Base-by-base conservation (phyloP, 2,797 vertebrate species). In the Coregonus suidteri region DNA sequence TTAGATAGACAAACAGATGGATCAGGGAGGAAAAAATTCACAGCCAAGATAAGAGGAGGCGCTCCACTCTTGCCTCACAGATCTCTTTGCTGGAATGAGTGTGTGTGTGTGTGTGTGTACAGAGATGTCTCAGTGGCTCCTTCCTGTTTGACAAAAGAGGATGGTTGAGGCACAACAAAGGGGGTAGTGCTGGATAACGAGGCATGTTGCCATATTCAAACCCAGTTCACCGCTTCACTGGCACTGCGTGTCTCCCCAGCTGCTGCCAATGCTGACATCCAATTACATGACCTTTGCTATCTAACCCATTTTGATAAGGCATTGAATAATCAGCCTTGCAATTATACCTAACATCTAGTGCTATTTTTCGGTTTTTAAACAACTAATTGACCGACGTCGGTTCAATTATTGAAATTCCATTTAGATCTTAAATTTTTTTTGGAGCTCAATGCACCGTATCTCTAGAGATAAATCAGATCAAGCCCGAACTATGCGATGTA, bases 1-100 rank as follows among this genome's bases (percentile, higher is more conserved):
- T 66, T 34, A 78, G 76, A 80, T 77, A 87, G 82, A 84, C 34
- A 52, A 68, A 75, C 87, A 91, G 89, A 91, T 90, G 91, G 88
- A 86, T 81, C 54, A 83, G 82, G 73, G 79, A 82, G 80, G 84
- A 84, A 71, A 83, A 88, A 80, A 84, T 68, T 85, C 76, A 85
- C 80, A 81, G 81, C 86, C 80, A 83, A 73, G 83, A 79, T 81
- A 75, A 81, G 75, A 85, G 81, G 76, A 67, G 59, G 16, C 54
- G 25, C 31, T 77, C 78, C n/a, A 11, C 52, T 71, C 75, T 88
- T 81, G 89, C 83, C 82, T 89, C 79, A 86, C 81, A 87, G 73
- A 89, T 88, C 79, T 76, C 85, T 85, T 80, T 77, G 77, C 87
- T 76, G 77, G 71, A 83, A 87, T 77, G 41, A 37, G 62, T 73